Conservation (phyloP, 1,140 invertebrate genomes). For the Philopotamus ludificatus region DNA sequence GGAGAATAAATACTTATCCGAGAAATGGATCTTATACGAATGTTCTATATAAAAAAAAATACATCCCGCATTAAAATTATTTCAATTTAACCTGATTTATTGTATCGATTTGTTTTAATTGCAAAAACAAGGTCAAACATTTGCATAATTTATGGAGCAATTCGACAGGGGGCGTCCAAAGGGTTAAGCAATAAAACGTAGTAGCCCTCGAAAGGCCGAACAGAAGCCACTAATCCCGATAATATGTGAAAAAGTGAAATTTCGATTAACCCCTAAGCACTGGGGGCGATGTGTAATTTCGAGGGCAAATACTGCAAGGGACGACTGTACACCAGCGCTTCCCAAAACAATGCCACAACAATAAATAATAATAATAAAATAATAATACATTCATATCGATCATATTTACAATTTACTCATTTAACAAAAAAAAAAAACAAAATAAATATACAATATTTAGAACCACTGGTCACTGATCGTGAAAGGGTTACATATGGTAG, state of each 20-base stretch:
- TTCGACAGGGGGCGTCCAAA: not conserved
- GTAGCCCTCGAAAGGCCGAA: not conserved
- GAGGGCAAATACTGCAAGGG: constrained; percentile 18
- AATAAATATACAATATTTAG: not conserved
- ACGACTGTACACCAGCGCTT: not conserved
- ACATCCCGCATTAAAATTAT: not conserved
- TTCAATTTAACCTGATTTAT: no score
- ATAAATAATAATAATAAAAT: no score
- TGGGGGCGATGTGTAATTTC: constrained; percentile 30
- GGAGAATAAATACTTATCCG: constrained; percentile 4
- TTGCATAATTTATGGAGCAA: not conserved
- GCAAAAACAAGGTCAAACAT: not conserved
- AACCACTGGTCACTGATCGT: not conserved
- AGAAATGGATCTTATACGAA: constrained; percentile 2
- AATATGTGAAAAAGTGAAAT: constrained; percentile 42
- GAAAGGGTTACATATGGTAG: constrained; percentile 7
- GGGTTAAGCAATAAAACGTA: constrained; percentile 20
- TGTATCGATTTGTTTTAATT: not conserved
- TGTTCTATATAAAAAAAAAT: not conserved
- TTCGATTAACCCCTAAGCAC: constrained; percentile 40
- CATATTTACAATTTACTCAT: not conserved
- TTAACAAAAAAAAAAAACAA: no score
- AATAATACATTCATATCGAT: no score
- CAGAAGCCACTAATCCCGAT: constrained; percentile 35
- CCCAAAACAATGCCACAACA: no score